These are phyloP conservation scores for Cossypha caffra DNA, from an alignment of 2,797 vertebrate genomes.

Conservation along the genomic window DNA sequence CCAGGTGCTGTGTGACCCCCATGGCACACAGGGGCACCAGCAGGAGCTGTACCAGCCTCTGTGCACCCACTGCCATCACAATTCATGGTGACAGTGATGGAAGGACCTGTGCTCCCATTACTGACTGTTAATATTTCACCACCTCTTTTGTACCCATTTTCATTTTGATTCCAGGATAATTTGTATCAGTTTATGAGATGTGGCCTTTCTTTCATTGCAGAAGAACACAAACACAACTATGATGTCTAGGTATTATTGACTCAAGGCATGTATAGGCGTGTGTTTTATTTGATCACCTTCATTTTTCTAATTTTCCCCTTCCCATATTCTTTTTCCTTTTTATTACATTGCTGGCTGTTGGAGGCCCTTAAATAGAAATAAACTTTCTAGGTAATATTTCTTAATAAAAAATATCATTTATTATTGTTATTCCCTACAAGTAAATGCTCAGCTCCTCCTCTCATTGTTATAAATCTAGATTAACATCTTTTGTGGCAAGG, in stretches of 20 bases:
- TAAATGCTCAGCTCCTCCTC: constrained; percentile 26
- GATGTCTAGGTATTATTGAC: neutral
- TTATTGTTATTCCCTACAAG: constrained; percentile 50
- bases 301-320: constrained; percentile 54
- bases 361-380: constrained; percentile 46
- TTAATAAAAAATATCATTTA: constrained; percentile 75
- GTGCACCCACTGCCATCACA: accelerated
- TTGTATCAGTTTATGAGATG: constrained; percentile 38
- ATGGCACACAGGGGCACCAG: accelerated
- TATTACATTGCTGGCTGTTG: constrained; percentile 47
- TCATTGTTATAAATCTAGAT: neutral
- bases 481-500: neutral
- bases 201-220: constrained; percentile 28
- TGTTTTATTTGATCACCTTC: constrained; percentile 32
- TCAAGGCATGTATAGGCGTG: neutral
- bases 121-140: constrained; percentile 51
- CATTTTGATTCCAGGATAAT: constrained; percentile 52
- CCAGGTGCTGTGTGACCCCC: neutral
- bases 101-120: neutral
- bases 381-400: constrained; percentile 60
- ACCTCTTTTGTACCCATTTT: constrained; percentile 22
- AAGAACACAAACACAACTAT: neutral
- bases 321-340: neutral
- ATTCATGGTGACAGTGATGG: neutral
- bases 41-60: neutral